phyloP scores from a whole-genome alignment of 2,888 invertebrate species.

The Girardia tigrina region DNA sequence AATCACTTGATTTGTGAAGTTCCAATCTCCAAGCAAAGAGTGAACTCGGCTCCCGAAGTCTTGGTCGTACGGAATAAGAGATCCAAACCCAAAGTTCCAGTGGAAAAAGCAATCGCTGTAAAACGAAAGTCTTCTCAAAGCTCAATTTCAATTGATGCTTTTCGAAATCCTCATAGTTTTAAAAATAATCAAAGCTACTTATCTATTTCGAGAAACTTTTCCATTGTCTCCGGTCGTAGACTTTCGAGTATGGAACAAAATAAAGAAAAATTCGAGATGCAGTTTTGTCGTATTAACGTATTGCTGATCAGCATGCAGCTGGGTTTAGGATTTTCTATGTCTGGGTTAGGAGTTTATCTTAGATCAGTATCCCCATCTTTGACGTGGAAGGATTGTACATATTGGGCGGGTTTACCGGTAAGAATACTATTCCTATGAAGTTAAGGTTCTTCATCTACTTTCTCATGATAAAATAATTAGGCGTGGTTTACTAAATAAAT shows the following conservation, averaged over 20 bases:
- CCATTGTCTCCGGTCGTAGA: background rate
- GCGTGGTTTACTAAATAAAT: no score
- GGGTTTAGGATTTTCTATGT: background rate
- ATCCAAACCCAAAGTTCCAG: background rate
- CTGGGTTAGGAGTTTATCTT: background rate
- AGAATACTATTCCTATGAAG: no score
- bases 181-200: background rate
- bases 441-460: no score
- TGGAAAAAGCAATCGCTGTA: background rate
- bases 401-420: slow-evolving; percentile 5
- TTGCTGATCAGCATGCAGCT: background rate
- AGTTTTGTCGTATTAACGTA: background rate
- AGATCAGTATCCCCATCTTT: slow-evolving; percentile 7
- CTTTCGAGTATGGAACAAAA: slow-evolving; percentile 6
- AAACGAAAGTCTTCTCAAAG: background rate
- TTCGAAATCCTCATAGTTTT: background rate
- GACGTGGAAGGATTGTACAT: background rate
- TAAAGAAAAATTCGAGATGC: slow-evolving; percentile 5
- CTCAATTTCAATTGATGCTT: slow-evolving; percentile 11
- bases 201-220: background rate
- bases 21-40: background rate
- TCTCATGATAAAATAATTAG: no score
- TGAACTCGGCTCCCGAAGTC: background rate
- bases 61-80: background rate
- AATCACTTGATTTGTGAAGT: background rate